phyloP scores from a whole-genome alignment of 1,140 invertebrate species.

The Drosophila orena region DNA sequence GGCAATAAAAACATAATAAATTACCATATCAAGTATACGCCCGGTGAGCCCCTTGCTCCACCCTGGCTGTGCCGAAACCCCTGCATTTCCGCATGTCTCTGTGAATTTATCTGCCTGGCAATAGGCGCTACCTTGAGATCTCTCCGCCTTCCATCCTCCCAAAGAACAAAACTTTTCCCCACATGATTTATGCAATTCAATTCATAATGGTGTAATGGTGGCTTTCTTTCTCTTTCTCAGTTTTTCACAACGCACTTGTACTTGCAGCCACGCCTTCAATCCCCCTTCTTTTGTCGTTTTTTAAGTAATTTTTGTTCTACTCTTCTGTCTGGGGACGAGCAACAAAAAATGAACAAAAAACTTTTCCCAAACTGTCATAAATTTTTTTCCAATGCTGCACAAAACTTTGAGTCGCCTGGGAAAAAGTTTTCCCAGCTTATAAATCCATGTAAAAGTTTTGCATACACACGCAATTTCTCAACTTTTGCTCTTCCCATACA shows the following conservation, averaged over 20 bases:
- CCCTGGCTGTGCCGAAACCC: constrained; percentile 4
- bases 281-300: constrained; percentile 35
- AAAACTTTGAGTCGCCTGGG: constrained; percentile 51
- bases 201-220: constrained; percentile 83
- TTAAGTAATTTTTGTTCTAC: constrained; percentile 42
- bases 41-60: background rate
- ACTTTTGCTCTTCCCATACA: constrained; percentile 36
- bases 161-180: constrained; percentile 58
- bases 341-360: constrained; percentile 46
- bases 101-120: constrained; percentile 38
- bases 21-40: constrained; percentile 84
- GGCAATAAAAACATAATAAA: constrained; percentile 84
- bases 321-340: constrained; percentile 15
- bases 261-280: constrained; percentile 48
- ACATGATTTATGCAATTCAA: constrained; percentile 84
- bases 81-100: constrained; percentile 67
- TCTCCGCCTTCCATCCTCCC: background rate
- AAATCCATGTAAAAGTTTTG: constrained; percentile 79
- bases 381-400: constrained; percentile 70
- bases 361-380: constrained; percentile 83
- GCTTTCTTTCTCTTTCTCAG: constrained; percentile 25
- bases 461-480: constrained; percentile 72
- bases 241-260: constrained; percentile 45
- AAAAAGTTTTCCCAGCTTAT: constrained; percentile 69
- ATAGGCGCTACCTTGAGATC: constrained; percentile 35